Conservation (phyloP, 2,888 invertebrate species). For the Strigamia transsilvanica region DNA sequence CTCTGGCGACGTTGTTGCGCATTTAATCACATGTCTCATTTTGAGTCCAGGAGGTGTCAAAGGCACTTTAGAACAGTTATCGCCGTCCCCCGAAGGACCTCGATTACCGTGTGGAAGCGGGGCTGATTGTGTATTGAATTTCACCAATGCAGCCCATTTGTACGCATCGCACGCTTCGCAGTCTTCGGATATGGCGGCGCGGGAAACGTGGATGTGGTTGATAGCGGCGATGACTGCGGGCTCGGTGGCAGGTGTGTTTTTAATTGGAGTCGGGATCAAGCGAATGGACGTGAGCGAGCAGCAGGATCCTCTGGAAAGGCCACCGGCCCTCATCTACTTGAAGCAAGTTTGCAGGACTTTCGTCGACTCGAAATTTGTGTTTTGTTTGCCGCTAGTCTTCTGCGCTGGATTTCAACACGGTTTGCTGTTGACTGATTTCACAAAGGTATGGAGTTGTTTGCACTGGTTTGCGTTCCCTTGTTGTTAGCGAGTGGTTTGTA, state of each 20-base stretch:
- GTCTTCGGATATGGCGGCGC: neutral
- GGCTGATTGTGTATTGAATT: neutral
- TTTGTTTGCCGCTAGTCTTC: neutral
- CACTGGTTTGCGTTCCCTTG: neutral
- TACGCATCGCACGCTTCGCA: neutral
- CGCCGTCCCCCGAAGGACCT: neutral
- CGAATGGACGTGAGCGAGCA: neutral
- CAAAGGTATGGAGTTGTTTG: neutral
- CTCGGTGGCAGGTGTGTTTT: neutral
- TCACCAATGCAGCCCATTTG: neutral
- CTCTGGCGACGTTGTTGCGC: neutral
- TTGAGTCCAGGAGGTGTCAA: neutral
- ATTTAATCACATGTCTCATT: neutral
- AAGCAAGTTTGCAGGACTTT: neutral
- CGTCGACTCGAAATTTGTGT: neutral
- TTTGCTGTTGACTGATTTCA: neutral
- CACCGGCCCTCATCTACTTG: neutral
- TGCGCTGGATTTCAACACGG: constrained; percentile 14
- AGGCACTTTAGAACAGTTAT: neutral
- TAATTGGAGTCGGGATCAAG: neutral
- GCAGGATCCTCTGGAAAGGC: neutral
- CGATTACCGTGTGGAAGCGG: neutral
- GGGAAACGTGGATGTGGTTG: neutral
- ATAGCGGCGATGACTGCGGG: neutral
- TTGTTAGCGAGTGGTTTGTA: neutral